Evolutionary conservation across 1,140 invertebrate genomes (phyloP), one percentile per base, ranked within the genome.

Genomic region (Drosophila bocki): DNA sequence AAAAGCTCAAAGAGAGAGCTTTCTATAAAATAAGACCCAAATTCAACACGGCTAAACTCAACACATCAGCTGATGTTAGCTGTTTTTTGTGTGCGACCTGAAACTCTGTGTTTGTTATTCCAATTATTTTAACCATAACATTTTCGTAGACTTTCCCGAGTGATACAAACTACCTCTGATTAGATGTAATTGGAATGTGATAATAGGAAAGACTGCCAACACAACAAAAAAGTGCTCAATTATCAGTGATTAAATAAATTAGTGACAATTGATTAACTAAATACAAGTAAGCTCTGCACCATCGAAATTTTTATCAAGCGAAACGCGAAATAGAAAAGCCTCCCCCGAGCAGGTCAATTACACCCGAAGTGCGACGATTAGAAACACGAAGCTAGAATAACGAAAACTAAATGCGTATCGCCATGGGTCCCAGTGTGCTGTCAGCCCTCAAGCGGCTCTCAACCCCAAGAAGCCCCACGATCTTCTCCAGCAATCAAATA

Each of bases 341-440:
- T n/a, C 3, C 33, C 19, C 3, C 57, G 17, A 41, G 26, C 22
- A 7, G 41, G 41, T 11, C 17, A 54, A 47, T 56, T 47, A 39
- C 26, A 56, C 6, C 13, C 62, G 67, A 68, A 70, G 61, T 39
- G 12, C 22, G 33, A 19, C 44, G 32, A 60, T 9, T 69, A 56
- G 22, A 56, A 47, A 47, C 35, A 15, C 47, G 42, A 48, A 60
- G 44, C 22, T 32, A 26, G 50, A 65, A n/a, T 29, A 29, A 15
- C 15, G 56, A 75, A 53, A 22, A 26, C 42, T 11, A 56, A 75
- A 92, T 92, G 84, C 64, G 77, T 63, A 29, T 72, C n/a, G n/a
- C 29, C 45, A 68, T 70, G 47, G 44, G 70, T 26, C 44, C 82
- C 60, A 92, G 84, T 92, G 48, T 91, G 57, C 29, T 92, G 58